Evolutionary conservation across 2,888 invertebrate genomes (phyloP).

Genomic region (Sepiola atlantica): DNA sequence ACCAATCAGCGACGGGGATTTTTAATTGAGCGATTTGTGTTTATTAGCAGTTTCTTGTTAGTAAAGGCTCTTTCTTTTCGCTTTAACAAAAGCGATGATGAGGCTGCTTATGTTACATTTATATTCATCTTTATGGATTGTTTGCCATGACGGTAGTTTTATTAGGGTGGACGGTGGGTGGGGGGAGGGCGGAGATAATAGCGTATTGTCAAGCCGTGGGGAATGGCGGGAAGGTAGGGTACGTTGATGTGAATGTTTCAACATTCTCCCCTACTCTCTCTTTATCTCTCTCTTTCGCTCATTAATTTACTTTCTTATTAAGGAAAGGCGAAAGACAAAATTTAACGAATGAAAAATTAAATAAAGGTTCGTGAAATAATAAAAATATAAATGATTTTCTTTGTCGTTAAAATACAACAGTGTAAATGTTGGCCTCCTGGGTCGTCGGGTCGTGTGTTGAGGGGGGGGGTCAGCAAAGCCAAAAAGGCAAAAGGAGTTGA

Average conservation of each 20-base stretch:
- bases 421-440: not conserved
- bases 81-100: not conserved
- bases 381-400: not conserved
- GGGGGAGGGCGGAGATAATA: not conserved
- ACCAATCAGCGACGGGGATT: not conserved
- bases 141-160: not conserved
- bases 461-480: not conserved
- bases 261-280: too few species aligned
- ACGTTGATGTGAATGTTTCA: not conserved
- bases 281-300: not conserved
- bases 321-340: not conserved
- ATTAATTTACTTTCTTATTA: not conserved
- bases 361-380: not conserved
- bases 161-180: not conserved
- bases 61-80: not conserved
- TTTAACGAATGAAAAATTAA: not conserved
- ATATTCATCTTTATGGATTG: constrained; percentile 14
- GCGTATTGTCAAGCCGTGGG: not conserved
- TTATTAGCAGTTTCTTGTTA: not conserved
- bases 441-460: not conserved
- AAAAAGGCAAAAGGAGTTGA: not conserved
- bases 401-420: not conserved
- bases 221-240: not conserved
- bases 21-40: constrained; percentile 12
- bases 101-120: constrained; percentile 8